A percentile compares a stretch with the other conserved stretches of the same genome.
These are phyloP conservation scores for Drosophila sucinea DNA, from an alignment of 1,140 invertebrate genomes.

Conservation along the genomic window DNA sequence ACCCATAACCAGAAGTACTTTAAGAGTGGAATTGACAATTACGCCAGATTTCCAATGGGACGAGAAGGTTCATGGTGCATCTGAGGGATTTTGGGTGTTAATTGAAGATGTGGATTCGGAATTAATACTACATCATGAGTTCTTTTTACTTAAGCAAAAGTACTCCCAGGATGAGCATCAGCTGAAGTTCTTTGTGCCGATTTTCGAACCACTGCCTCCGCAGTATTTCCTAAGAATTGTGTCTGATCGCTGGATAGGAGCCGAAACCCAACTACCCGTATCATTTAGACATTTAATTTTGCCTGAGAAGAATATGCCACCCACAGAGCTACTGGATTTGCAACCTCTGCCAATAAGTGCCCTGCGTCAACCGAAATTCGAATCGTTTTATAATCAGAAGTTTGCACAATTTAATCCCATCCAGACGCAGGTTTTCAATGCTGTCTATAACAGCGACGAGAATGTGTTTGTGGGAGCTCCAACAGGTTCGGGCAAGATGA, in stretches of 20 bases:
- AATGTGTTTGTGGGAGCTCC: conserved; percentile 99
- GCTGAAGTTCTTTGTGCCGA: conserved; percentile 99
- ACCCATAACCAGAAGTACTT: conserved; percentile 97
- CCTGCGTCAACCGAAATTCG: conserved; percentile 92
- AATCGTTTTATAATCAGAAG: conserved; percentile 92
- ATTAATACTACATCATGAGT: conserved; percentile 98
- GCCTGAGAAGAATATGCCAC: conserved; percentile 98
- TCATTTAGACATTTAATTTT: conserved; percentile 98
- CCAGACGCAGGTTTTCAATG: conserved; percentile 99
- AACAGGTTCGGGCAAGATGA: conserved; percentile 98
- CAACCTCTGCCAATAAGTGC: conserved; percentile 97
- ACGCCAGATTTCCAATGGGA: conserved; percentile 99
- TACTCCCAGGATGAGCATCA: conserved; percentile 97
- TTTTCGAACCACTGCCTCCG: conserved; percentile 98
- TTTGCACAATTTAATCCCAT: conserved; percentile 99
- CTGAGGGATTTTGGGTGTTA: conserved; percentile 99
- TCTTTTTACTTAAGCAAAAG: conserved; percentile 97
- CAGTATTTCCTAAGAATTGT: conserved; percentile 97
- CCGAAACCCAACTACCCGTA: conserved; percentile 98
- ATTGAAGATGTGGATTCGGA: conserved; percentile 99
- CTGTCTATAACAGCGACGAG: conserved; percentile 99
- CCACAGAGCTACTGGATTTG: conserved; percentile 98
- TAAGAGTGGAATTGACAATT: conserved; percentile 98
- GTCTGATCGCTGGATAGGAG: conserved; percentile 93
- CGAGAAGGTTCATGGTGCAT: conserved; percentile 97